phyloP scores from a whole-genome alignment of 2,113 vertebrate genomes.

The Labeo rohita region DNA sequence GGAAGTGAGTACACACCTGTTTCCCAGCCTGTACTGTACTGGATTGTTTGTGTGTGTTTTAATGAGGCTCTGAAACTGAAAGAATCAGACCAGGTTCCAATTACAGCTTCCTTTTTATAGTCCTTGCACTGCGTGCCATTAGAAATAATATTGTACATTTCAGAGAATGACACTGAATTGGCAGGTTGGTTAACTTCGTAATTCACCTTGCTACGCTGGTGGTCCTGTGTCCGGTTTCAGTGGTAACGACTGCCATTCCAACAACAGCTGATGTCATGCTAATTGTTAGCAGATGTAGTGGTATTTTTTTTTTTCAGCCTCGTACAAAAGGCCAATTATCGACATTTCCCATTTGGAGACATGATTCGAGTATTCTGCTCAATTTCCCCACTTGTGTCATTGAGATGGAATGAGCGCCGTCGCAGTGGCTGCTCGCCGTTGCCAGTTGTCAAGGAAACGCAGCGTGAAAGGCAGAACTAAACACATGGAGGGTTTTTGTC shows the following conservation, averaged over 20 bases:
- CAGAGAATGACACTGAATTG: slow-evolving; percentile 31
- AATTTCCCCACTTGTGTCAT: slow-evolving; percentile 50
- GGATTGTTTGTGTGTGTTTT: slow-evolving; percentile 43
- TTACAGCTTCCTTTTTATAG: slow-evolving; percentile 31
- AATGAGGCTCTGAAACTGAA: slow-evolving; percentile 45
- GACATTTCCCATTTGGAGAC: slow-evolving; percentile 30
- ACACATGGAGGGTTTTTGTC: slow-evolving; percentile 45
- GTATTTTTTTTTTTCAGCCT: slow-evolving; percentile 17
- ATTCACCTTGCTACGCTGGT: slow-evolving; percentile 46
- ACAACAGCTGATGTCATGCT: slow-evolving; percentile 58
- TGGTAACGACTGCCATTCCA: slow-evolving; percentile 40
- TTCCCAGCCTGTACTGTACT: background rate
- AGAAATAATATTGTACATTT: slow-evolving; percentile 13
- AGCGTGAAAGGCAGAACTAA: slow-evolving; percentile 52
- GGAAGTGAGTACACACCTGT: slow-evolving; percentile 3
- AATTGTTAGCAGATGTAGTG: slow-evolving; percentile 60
- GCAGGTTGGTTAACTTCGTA: slow-evolving; percentile 16
- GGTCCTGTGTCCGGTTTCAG: slow-evolving; percentile 48
- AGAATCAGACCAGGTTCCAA: slow-evolving; percentile 31
- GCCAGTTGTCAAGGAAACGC: slow-evolving; percentile 60
- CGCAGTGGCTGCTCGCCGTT: slow-evolving; percentile 42
- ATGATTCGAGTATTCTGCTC: slow-evolving; percentile 39
- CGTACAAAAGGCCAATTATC: slow-evolving; percentile 50
- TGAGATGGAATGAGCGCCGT: slow-evolving; percentile 50
- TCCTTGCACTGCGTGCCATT: slow-evolving; percentile 12